A percentile compares a stretch with the other conserved stretches of the same genome.
Evolutionary conservation across 2,888 invertebrate genomes (phyloP).

Genomic region (Schizaphis graminum): DNA sequence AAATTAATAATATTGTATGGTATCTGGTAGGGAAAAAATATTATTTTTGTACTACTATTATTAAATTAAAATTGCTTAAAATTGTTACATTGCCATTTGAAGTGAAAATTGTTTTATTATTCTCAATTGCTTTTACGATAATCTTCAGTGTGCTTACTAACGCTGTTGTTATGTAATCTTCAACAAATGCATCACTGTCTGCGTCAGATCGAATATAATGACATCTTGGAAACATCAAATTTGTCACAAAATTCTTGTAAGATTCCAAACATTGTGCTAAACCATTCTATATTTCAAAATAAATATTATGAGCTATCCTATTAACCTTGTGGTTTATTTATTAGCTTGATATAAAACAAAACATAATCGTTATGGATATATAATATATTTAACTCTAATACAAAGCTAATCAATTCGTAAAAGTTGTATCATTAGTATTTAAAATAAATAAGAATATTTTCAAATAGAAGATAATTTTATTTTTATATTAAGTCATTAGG

Average conservation of each 20-base stretch:
- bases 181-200: constrained; percentile 85
- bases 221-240: not conserved
- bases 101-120: constrained; percentile 73
- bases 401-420: not conserved
- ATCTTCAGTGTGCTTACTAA: constrained; percentile 88
- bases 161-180: constrained; percentile 91
- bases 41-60: not conserved
- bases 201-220: constrained; percentile 81
- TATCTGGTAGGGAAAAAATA: constrained; percentile 10
- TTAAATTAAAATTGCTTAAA: not conserved
- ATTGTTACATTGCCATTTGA: constrained; percentile 69
- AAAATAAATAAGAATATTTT: not conserved
- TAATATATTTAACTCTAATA: not conserved
- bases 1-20: constrained; percentile 50
- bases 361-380: not conserved
- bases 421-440: not conserved
- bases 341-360: not conserved
- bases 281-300: not conserved
- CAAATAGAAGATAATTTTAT: not conserved
- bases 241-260: not conserved
- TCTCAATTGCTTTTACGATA: constrained; percentile 76
- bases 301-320: not conserved
- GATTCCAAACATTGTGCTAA: not conserved
- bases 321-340: not conserved
- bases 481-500: not conserved